These are phyloP conservation scores for Cryptomyrus ogoouensis DNA, from an alignment of 2,113 vertebrate species.

Conservation along the genomic window DNA sequence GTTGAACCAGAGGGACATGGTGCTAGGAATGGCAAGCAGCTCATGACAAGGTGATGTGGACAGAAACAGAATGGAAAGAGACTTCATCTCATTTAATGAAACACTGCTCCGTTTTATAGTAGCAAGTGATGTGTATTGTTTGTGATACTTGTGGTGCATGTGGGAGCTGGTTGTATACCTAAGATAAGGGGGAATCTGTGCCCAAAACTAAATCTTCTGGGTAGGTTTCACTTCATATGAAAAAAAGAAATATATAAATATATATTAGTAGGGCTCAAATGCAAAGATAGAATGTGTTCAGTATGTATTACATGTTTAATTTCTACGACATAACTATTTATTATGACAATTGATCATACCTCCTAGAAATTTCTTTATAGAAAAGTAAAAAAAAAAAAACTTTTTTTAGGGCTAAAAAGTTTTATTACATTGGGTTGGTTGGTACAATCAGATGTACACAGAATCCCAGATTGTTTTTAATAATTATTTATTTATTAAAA, in stretches of 20 bases:
- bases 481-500: background rate
- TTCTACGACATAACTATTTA: background rate
- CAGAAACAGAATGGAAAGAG: background rate
- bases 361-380: background rate
- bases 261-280: background rate
- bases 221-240: background rate
- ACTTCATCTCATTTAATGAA: background rate
- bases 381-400: background rate
- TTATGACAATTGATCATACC: background rate
- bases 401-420: background rate
- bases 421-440: background rate
- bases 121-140: background rate
- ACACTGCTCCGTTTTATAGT: background rate
- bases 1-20: background rate
- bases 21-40: background rate
- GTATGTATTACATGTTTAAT: conserved; percentile 4
- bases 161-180: background rate
- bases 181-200: background rate
- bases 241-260: conserved; percentile 2
- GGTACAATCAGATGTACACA: background rate
- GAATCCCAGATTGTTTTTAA: background rate
- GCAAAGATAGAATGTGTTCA: background rate
- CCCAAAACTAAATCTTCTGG: background rate
- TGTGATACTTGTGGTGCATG: background rate
- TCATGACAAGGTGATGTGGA: background rate